Evolutionary conservation across 2,888 invertebrate species (phyloP).

Genomic region (Mythimna albipuncta): DNA sequence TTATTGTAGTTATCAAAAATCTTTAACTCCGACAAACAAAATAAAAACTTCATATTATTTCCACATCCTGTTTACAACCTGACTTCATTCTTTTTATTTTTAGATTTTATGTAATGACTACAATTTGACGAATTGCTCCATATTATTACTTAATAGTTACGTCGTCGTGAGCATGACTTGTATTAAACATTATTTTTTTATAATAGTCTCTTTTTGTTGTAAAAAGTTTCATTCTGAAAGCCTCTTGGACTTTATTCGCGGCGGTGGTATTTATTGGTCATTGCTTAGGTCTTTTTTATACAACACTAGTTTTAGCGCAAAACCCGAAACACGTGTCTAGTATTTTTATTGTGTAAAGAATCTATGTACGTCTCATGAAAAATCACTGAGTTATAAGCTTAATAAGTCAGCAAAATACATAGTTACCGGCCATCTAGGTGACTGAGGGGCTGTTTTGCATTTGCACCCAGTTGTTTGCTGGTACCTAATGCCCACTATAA

Average conservation of each 20-base stretch:
- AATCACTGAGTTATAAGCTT: too few relatives aligned
- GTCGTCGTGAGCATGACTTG: not conserved
- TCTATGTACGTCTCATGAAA: too few relatives aligned
- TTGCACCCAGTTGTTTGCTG: too few relatives aligned
- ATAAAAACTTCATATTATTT: not conserved
- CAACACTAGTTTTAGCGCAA: too few relatives aligned
- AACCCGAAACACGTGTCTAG: too few relatives aligned
- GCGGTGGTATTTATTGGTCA: not conserved
- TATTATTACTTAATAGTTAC: conserved; percentile 38
- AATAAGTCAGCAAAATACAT: too few relatives aligned
- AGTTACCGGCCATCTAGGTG: too few relatives aligned
- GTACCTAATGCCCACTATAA: too few relatives aligned
- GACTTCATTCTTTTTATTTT: conserved; percentile 44
- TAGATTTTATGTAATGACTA: conserved; percentile 19
- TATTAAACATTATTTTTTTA: not conserved
- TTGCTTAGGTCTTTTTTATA: not conserved
- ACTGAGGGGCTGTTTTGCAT: too few relatives aligned
- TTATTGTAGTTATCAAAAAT: too few relatives aligned
- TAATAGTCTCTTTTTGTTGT: not conserved
- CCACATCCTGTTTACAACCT: conserved; percentile 14
- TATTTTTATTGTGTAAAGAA: too few relatives aligned
- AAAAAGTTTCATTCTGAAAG: not conserved
- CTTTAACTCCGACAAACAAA: too few relatives aligned
- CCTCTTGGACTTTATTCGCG: not conserved
- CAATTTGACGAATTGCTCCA: conserved; percentile 42